Base-by-base conservation (phyloP, 2,797 vertebrate species). In the Denticeps clupeoides region DNA sequence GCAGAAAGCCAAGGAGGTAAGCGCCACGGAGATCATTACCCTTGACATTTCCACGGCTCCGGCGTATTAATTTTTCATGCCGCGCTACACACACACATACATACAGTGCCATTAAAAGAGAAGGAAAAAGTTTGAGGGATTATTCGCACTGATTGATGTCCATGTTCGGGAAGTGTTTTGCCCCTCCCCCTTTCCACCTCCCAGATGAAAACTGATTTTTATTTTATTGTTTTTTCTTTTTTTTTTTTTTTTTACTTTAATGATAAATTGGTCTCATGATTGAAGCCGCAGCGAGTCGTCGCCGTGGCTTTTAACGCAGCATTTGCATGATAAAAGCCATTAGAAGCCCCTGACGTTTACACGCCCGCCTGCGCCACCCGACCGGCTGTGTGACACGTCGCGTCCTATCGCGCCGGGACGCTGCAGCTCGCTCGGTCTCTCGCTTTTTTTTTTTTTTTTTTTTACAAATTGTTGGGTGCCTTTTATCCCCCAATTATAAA, bases 21-120 rank as follows among this genome's bases (percentile, higher is more conserved):
- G 87, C 80, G 71, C 74, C 68, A 75, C 70, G 59, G 77, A 88
- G 85, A 90, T 91, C 89, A 87, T 92, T 90, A 90, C 85, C 84
- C 84, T 87, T 91, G 89, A 93, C 90, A 89, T 93, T 93, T 88
- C 89, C 87, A 82, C 31, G 85, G 87, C 87, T 89, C 74, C 62
- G 57, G 71, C 68, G 64, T 86, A 90, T 96, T 85, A 89, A 94
- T 91, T 87, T 93, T 94, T 95, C 82, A 93, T 93, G 88, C 83
- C 75, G 73, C 76, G 69, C 82, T 91, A 86, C 91, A 90, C 89
- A 87, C 93, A 87, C 90, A 88, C 91, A 86, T 91, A 90, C 89
- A 87, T 93, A 87, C 90, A 88, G 89, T 87, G 84, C 86, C 88
- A 91, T 93, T 92, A 94, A 89, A 90, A 90, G 29, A 27, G 29